Conservation (phyloP, 2,797 vertebrate species). For the Centropyge bicolor region DNA sequence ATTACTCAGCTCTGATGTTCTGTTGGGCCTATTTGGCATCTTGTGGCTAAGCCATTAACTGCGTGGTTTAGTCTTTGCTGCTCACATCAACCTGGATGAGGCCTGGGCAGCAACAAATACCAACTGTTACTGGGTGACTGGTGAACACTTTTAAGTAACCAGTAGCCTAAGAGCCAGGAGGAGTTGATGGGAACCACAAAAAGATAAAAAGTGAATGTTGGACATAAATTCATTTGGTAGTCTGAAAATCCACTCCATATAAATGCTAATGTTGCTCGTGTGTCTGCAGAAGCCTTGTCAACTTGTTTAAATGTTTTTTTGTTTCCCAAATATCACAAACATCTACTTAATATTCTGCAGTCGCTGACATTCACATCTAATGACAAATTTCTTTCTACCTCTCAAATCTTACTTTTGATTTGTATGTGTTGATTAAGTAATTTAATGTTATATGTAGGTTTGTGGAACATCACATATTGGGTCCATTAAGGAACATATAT, state of each 20-base stretch:
- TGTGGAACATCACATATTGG: background rate
- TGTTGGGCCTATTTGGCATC: background rate
- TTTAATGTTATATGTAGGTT: background rate
- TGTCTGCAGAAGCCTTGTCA: background rate
- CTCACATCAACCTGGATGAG: background rate
- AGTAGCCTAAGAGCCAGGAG: background rate
- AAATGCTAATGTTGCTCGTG: background rate
- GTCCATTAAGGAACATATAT: background rate
- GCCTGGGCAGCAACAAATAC: background rate
- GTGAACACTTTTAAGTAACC: background rate
- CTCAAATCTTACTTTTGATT: background rate
- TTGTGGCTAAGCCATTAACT: background rate
- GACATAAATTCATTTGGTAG: too few species aligned
- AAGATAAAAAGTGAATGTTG: too few species aligned
- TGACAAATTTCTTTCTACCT: background rate
- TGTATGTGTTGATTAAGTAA: background rate
- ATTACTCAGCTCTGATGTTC: background rate
- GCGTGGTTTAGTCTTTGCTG: background rate
- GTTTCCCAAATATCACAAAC: too few species aligned
- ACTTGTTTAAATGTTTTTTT: background rate
- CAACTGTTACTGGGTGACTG: background rate
- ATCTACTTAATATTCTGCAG: too few species aligned
- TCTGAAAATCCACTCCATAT: background rate
- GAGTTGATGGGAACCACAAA: background rate
- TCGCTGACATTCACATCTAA: background rate